Base-by-base conservation (phyloP, 2,797 vertebrate species). In the Fundulus diaphanus region DNA sequence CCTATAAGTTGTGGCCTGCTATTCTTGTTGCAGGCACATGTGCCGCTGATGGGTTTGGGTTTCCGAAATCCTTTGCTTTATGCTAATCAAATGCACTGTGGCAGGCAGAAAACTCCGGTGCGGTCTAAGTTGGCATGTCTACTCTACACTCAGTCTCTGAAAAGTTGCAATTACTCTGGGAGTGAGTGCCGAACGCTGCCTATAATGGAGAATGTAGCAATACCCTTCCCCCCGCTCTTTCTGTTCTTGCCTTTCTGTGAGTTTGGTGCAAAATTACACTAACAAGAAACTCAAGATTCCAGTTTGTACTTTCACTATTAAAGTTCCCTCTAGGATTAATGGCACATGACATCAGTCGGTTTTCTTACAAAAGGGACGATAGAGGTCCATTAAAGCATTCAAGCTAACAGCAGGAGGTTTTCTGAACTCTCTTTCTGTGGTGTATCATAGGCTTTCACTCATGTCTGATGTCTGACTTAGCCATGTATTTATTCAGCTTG, bases 31-130 rank as follows among this genome's bases (percentile, higher is more conserved):
- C 82, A 83, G 80, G 87, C 93, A 90, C 92, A 85, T 94, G 93
- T 84, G 88, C 92, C 92, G 93, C 93, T 93, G 94, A 94, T 94
- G 92, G 94, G 74, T 89, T 94, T 92, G 90, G 94, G 92, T 95
- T 95, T 94, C 91, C 89, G 92, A 95, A 94, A 94, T 94, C 91
- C 92, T 93, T 92, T 83, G 87, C 92, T 90, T 86, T 89, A 92
- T 93, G 88, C 91, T 95, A 95, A 95, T 96, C 94, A 94, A 94
- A 84, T 89, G 68, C 88, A 82, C 78, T 90, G 90, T 87, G 92
- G 94, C 93, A 63, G 75, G 90, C 90, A 89, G 87, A 88, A 91
- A 68, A 79, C 90, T 92, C 90, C 91, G 77, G 85, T 93, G 94
- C 87, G 94, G 95, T 92, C 18, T 27, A 52, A 84, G 82, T 76